These are phyloP conservation scores for Epinephelus malabaricus DNA, from an alignment of 2,797 vertebrate genomes.

Conservation along the genomic window DNA sequence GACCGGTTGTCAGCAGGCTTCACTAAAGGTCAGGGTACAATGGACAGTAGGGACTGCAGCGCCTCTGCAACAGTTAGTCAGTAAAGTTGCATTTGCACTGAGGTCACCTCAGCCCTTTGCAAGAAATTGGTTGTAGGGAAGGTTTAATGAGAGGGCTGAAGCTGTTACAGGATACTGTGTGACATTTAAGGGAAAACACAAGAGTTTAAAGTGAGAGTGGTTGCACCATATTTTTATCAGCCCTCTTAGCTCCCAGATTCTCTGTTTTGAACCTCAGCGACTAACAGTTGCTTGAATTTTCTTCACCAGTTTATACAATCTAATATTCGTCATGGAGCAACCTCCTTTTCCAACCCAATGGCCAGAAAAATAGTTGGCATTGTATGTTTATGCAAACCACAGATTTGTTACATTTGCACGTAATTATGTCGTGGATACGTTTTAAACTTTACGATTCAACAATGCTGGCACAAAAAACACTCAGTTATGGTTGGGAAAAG, in stretches of 20 bases:
- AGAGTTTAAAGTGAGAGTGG: neutral
- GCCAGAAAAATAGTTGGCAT: too few species aligned
- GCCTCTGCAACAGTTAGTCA: slow-evolving; percentile 42
- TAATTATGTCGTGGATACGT: too few species aligned
- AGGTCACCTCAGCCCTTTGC: neutral
- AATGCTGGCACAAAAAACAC: too few species aligned
- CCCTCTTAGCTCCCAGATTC: neutral
- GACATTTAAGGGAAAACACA: slow-evolving; percentile 1
- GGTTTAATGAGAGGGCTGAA: neutral
- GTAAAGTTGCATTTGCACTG: slow-evolving; percentile 21
- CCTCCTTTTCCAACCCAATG: neutral
- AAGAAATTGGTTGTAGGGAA: neutral
- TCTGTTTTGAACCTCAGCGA: neutral
- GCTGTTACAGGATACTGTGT: neutral
- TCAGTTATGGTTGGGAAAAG: too few species aligned
- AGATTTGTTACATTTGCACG: too few species aligned
- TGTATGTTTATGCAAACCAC: too few species aligned
- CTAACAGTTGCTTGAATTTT: neutral
- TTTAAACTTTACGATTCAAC: too few species aligned
- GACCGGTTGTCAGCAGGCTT: slow-evolving; percentile 70
- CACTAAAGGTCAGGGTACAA: slow-evolving; percentile 80
- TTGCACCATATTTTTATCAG: slow-evolving; percentile 2
- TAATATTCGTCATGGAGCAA: neutral
- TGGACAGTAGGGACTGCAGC: slow-evolving; percentile 51
- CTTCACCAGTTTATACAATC: neutral